phyloP scores from a whole-genome alignment of 2,888 invertebrate genomes.

The Watsonalla cultraria region DNA sequence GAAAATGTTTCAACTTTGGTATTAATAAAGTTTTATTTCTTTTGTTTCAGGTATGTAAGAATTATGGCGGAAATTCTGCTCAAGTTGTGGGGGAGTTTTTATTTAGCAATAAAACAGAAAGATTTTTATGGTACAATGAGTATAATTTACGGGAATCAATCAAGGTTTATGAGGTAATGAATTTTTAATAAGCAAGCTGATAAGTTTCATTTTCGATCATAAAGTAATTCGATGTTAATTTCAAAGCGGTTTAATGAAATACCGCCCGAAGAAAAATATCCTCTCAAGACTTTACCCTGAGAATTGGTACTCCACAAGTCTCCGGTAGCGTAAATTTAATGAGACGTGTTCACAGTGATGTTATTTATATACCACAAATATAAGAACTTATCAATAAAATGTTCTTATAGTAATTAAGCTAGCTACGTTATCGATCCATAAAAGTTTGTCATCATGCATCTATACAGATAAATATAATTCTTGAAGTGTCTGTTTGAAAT shows the following conservation, averaged over 20 bases:
- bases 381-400: background rate
- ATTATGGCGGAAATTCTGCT: background rate
- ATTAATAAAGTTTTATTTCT: constrained; percentile 15
- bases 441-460: too few relatives aligned
- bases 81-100: background rate
- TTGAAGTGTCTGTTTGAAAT: too few relatives aligned
- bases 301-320: background rate
- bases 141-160: background rate
- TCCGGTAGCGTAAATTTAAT: background rate
- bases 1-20: background rate
- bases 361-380: background rate
- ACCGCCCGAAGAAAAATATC: background rate
- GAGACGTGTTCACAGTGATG: background rate
- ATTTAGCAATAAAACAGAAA: background rate
- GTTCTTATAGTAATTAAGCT: background rate
- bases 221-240: background rate
- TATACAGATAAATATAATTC: too few relatives aligned
- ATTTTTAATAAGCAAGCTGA: background rate
- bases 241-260: background rate
- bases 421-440: too few relatives aligned
- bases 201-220: background rate
- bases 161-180: background rate
- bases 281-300: background rate
- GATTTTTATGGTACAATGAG: background rate
- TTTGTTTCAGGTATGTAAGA: constrained; percentile 22